Evolutionary conservation across 2,797 vertebrate species (phyloP), one percentile per base, ranked within the genome.

Genomic region (Anas bahamensis): DNA sequence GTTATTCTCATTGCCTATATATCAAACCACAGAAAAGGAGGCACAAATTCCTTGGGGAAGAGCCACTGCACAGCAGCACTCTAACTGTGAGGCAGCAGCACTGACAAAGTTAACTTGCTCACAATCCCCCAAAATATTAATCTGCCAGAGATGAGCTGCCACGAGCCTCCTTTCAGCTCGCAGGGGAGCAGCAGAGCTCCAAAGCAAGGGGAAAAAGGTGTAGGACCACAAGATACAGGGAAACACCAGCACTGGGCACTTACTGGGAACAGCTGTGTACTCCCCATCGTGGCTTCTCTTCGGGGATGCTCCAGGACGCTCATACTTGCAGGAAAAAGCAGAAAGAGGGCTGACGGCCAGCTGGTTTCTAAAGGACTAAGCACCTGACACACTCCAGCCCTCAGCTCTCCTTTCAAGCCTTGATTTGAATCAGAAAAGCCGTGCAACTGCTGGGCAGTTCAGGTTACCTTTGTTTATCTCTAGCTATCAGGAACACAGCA

Each of bases 221-320:
- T 7, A 18, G 33, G 18, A 56, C 28, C 19, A 23, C 44, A 74
- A 23, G 48, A 66, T 33, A 6, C 24, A 28, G 2, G 44, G 16
- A 59, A 63, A 10, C 5, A 75, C 17, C 24, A 16, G 64, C 22
- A 22, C 7, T 2, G 17, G 72, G 13, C 18, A 96, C 97, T 97
- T 88, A 99, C 99, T 97, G 90, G 98, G 98, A 65, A 97, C 96
- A 60, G 97, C 92, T 5, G 98, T 79, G 68, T 98, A 98, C 37
- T 99, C 99, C 48, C 99, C 99, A 1, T 99, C 99, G 1, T 99
- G 98, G 96, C 96, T 99, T 53, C 99, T 98, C 95, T 99, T 99
- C 0, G 99, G 99, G 13, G 99, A 99, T 0, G 99, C 97, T 75
- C 99, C 99, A 0, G 99, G 98, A 10, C 99, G 98, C 84, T 99